Evolutionary conservation across 2,797 vertebrate genomes (phyloP).

Genomic region (Neosilurus hyrtlii): DNA sequence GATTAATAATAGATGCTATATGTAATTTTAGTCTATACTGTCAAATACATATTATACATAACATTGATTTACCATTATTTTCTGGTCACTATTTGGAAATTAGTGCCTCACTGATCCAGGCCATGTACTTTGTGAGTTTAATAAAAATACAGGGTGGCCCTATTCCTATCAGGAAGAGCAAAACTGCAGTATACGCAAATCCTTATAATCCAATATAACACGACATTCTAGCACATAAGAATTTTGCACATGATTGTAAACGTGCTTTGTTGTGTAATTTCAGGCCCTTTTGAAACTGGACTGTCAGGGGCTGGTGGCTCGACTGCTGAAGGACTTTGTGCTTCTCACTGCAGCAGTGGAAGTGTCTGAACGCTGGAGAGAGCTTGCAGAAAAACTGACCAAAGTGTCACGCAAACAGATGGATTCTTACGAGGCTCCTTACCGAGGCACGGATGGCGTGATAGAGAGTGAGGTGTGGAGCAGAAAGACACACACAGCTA

Average conservation of each 20-base stretch:
- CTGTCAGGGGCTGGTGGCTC: slow-evolving; percentile 92
- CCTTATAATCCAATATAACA: not conserved
- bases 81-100: not conserved
- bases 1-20: not conserved
- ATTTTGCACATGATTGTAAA: not conserved
- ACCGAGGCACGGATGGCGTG: slow-evolving; percentile 82
- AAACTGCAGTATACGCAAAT: not conserved
- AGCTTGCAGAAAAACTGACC: slow-evolving; percentile 89
- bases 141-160: not conserved
- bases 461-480: slow-evolving; percentile 88
- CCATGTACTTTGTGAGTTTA: too few species aligned
- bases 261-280: not conserved
- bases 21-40: not conserved
- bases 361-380: slow-evolving; percentile 90
- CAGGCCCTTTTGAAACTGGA: slow-evolving; percentile 96
- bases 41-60: too few species aligned
- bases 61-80: too few species aligned
- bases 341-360: slow-evolving; percentile 93
- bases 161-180: too few species aligned
- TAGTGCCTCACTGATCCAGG: not conserved
- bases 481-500: not conserved
- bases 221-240: not conserved
- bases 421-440: slow-evolving; percentile 93
- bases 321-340: slow-evolving; percentile 89
- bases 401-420: slow-evolving; percentile 92